Base-by-base conservation (phyloP, 2,888 invertebrate species). In the Vanessa cardui region DNA sequence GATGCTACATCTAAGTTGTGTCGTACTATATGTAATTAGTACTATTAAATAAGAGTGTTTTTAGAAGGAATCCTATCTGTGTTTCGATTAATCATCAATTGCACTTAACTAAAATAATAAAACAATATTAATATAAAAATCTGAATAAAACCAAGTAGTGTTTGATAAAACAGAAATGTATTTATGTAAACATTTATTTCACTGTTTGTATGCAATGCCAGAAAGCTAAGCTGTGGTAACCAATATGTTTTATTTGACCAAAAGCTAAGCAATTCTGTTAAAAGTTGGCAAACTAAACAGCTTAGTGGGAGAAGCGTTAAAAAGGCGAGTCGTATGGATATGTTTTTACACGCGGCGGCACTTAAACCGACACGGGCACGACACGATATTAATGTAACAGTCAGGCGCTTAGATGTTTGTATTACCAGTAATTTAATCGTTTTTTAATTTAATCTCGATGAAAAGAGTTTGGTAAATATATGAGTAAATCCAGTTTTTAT, bases 261-360 rank as follows among this genome's bases (percentile, higher is more conserved):
- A 60, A 33, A 46, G 61, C 65, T 66, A 68, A 68, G 63, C 71
- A 69, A 71, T 71, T 62, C 69, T 65, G 68, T 71, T 71, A 71
- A 72, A 72, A 69, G 68, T 72, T 72, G 72, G 68, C 72, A 71
- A 60, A 59, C 56, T 60, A 71, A 72, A 64, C 62, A 64, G 62
- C 67, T 72, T 66, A 70, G 72, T 58, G 64, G 50, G 31, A 54
- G 31, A 45, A 62, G 58, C 60, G 66, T 64, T 63, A 64, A 70
- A 67, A 70, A 67, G 60, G 63, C 50, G 50, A 56, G 61, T 46
- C 54, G 61, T 20, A 61, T 44, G 54, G 47, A 50, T 63, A 47
- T 46, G 1, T 16, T 39, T 66, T 66, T 66, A 52, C 33, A 66
- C 21, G n/a, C 16, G n/a, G 20, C 65, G 65, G 54, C 60, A 33